Evolutionary conservation across 1,140 invertebrate species (phyloP), one percentile per base, ranked within the genome.

Genomic region (Vanessa tameamea): DNA sequence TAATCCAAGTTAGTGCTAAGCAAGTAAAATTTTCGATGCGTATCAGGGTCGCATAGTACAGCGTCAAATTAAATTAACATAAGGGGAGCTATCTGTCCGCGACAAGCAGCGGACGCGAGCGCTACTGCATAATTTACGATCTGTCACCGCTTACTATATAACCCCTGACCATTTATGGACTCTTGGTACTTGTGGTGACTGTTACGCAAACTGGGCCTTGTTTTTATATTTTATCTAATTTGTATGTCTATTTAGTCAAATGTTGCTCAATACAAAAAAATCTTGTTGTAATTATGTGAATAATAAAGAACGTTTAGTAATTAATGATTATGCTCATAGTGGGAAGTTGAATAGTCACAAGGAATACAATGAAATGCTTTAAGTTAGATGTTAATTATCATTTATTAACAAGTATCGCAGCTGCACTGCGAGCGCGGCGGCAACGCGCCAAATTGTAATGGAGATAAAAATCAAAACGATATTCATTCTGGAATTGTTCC

Each of bases 11-110:
- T 26, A 26, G 20, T 23, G 11, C 16, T 14, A n/a, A 47, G 47
- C 14, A 31, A 43, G 61, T 53, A 14, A 55, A 67, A 16, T 13
- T 67, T 55, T 16, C 20, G 5, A 55, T 26, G 7, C 50, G 50
- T 53, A 70, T 14, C 69, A 20, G 57, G 43, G 47, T 59, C 20
- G 68, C 47, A 59, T 59, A 37, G 48, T 47, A 53, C 37, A 64
- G 31, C 57, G 71, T 72, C 71, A 81, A 80, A 83, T 83, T 81
- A 79, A 84, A 84, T 86, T 84, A 86, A 81, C 81, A 82, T 79
- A 82, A 84, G 74, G 79, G 75, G 74, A 64, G 74, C 69, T 37
- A 16, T 61, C 48, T 64, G 64, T 48, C 63, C 61, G 64, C 37
- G 70, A 64, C 73, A 72, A 66, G 53, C 70, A 50, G 20, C 70